These are phyloP conservation scores for Typhlichthys eigenmanni DNA, from an alignment of 2,797 vertebrate species.

Conservation along the genomic window DNA sequence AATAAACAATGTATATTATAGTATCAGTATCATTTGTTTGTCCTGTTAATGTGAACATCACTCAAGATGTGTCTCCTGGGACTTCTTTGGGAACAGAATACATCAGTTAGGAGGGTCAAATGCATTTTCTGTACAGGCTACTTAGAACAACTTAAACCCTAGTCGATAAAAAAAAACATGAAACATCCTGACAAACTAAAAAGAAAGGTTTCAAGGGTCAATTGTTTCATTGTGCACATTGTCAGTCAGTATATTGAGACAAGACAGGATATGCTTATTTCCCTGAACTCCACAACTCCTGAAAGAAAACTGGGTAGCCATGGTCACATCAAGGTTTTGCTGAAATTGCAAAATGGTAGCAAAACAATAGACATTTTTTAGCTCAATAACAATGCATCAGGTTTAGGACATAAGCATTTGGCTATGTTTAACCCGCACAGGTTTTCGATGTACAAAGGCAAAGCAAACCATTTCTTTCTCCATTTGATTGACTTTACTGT, in stretches of 20 bases:
- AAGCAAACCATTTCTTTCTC: background rate
- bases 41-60: conserved; percentile 64
- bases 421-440: too few species aligned
- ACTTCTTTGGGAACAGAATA: conserved; percentile 45
- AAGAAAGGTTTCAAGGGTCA: conserved; percentile 71
- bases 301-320: conserved; percentile 32
- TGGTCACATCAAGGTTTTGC: background rate
- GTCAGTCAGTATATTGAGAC: conserved; percentile 68
- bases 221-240: conserved; percentile 70
- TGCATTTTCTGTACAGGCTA: conserved; percentile 53
- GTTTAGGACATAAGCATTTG: too few species aligned
- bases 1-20: conserved; percentile 33
- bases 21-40: conserved; percentile 48
- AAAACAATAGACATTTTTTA: too few species aligned
- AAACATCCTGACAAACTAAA: conserved; percentile 65
- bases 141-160: conserved; percentile 57
- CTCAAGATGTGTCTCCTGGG: conserved; percentile 58
- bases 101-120: conserved; percentile 44
- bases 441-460: background rate
- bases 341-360: conserved; percentile 3
- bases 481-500: background rate
- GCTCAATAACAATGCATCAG: too few species aligned
- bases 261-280: conserved; percentile 71
- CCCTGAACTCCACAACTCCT: conserved; percentile 39
- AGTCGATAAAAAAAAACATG: conserved; percentile 50